Percentiles rank a stretch among this genome's conserved stretches.
These are phyloP conservation scores for Panopea generosa DNA, from an alignment of 2,888 invertebrate genomes.

Conservation along the genomic window DNA sequence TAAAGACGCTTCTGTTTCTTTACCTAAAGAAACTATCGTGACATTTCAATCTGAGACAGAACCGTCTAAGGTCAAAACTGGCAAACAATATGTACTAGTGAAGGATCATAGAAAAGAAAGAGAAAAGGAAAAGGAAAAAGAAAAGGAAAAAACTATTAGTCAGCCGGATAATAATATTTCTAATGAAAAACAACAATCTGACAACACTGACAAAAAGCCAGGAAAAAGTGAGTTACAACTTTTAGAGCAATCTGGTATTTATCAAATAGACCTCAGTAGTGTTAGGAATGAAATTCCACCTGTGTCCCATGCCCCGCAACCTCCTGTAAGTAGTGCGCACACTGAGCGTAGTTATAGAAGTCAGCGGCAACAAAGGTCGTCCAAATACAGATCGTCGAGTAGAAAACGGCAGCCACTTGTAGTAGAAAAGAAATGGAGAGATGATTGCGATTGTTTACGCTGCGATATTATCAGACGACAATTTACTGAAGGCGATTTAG, in stretches of 20 bases:
- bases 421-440: conserved; percentile 74
- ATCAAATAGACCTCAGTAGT: conserved; percentile 66
- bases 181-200: background rate
- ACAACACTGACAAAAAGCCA: conserved; percentile 12
- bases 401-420: conserved; percentile 2
- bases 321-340: conserved; percentile 31
- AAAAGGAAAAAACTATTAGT: conserved; percentile 13
- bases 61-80: background rate
- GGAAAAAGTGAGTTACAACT: conserved; percentile 49
- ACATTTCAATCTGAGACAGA: conserved; percentile 4
- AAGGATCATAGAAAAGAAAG: conserved; percentile 25
- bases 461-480: conserved; percentile 76
- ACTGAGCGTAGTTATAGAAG: conserved; percentile 40
- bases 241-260: conserved; percentile 69
- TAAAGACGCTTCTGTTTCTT: background rate
- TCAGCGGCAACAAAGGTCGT: conserved; percentile 12
- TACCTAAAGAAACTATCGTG: conserved; percentile 17
- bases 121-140: background rate
- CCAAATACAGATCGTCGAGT: conserved; percentile 4
- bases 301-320: conserved; percentile 31
- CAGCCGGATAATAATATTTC: background rate
- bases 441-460: conserved; percentile 74
- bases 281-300: conserved; percentile 60
- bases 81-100: conserved; percentile 10
- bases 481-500: conserved; percentile 70